Evolutionary conservation across 2,888 invertebrate genomes (phyloP), one percentile per base, ranked within the genome.

Genomic region (Ophioninae sp.): DNA sequence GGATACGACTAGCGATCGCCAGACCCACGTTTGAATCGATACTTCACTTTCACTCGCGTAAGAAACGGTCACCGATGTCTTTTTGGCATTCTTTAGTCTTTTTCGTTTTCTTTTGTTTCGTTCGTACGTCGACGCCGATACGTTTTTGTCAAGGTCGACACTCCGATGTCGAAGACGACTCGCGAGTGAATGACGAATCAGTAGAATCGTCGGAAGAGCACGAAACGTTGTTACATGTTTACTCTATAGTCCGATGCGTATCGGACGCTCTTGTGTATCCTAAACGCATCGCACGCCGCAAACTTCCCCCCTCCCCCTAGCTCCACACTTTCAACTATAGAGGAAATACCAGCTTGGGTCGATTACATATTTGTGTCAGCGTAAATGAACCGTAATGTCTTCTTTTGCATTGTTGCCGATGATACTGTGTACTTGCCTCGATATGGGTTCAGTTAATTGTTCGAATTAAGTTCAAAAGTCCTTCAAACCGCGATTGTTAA

Each of bases 141-240:
- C 56, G 69, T 56, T 13, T 10, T n/a, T 59, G 64, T 57, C 64
- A 44, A 30, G 37, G 39, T 21, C 21, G n/a, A 41, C 68, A 62
- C 72, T 68, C 75, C 83, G 70, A 64, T 73, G 17, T 44, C 73
- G 64, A 44, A 65, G 81, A 75, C 78, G 81, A 61, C 79, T 79
- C 56, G 50, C 65, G 84, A 79, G 75, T 79, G 78, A 84, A 75
- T 79, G 81, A 72, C 57, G 56, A 76, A 75, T 69, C 69, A 30
- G 30, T 20, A 23, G 13, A 3, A 20, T 7, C 44, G 37, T n/a
- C 21, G 23, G 50, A 64, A 59, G 59, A 50, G 23, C 44, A 56
- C 61, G 62, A 75, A 65, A 62, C 44, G 23, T 50, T 44, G 41
- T 74, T 30, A n/a, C 41, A 8, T 7, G 7, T 20, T 50, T 20